Conservation (phyloP, 2,888 invertebrate genomes). For the Drosophila macrospina region DNA sequence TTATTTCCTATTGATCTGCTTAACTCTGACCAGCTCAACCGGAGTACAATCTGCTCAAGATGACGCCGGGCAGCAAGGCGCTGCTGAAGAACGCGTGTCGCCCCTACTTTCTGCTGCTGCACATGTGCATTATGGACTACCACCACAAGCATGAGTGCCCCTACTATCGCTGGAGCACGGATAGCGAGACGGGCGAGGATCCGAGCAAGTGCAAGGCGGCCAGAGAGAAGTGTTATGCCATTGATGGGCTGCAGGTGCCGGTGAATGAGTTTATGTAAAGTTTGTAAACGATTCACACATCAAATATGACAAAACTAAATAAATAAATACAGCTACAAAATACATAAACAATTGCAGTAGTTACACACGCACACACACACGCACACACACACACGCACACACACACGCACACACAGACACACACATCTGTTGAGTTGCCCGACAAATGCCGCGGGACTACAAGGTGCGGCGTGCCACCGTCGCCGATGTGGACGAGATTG, state of each 20-base stretch:
- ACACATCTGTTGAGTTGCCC: neutral
- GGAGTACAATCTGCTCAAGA: conserved; percentile 46
- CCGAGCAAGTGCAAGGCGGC: conserved; percentile 42
- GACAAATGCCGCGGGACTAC: conserved; percentile 29
- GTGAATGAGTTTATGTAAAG: neutral
- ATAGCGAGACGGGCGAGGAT: neutral
- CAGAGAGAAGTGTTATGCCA: conserved; percentile 58
- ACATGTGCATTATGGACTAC: conserved; percentile 62
- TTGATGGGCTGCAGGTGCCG: conserved; percentile 59
- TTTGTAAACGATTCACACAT: conserved; percentile 18
- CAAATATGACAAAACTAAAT: conserved; percentile 10
- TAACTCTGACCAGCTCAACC: conserved; percentile 27
- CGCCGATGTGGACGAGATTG: conserved; percentile 34
- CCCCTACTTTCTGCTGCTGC: conserved; percentile 67
- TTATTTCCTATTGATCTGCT: too few species aligned
- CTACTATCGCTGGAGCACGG: conserved; percentile 69
- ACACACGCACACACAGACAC: conserved; percentile 7
- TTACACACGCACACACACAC: conserved; percentile 5
- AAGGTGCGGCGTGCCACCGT: conserved; percentile 50
- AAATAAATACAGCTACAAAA: neutral
- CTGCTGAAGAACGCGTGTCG: conserved; percentile 62
- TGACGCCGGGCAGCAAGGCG: conserved; percentile 45
- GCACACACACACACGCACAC: neutral
- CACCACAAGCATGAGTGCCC: conserved; percentile 68
- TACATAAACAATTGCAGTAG: too few species aligned